Percentiles rank a stretch among this genome's conserved stretches.
phyloP scores from a whole-genome alignment of 1,140 invertebrate species.

The Bombus turneri region DNA sequence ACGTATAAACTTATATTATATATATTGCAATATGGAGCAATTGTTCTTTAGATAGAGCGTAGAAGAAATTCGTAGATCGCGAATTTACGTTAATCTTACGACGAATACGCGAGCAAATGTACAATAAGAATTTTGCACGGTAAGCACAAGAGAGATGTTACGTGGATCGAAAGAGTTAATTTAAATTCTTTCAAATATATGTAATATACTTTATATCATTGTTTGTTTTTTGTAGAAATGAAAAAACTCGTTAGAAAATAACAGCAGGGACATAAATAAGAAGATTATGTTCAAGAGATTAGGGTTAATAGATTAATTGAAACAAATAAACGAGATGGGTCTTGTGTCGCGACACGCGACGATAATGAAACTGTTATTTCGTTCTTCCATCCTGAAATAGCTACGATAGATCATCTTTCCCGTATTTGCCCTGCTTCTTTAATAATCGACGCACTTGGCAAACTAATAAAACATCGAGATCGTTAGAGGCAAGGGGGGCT shows the following conservation, averaged over 20 bases:
- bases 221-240: no score
- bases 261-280: no score
- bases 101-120: no score
- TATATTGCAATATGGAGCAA: neutral
- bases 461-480: neutral
- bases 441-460: neutral
- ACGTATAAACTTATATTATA: conserved; percentile 12
- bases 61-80: neutral
- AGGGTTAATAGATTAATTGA: neutral
- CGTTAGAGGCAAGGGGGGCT: neutral
- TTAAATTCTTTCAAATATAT: no score
- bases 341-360: neutral
- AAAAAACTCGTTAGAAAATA: no score
- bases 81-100: neutral
- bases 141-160: no score
- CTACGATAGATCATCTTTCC: neutral
- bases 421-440: neutral
- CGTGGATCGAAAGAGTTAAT: no score
- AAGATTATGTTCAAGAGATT: no score
- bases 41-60: neutral
- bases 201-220: no score
- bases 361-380: neutral
- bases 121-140: no score
- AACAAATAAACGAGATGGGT: neutral
- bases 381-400: neutral